Evolutionary conservation across 2,797 vertebrate genomes (phyloP).

Genomic region (Coracias cyanogaster): DNA sequence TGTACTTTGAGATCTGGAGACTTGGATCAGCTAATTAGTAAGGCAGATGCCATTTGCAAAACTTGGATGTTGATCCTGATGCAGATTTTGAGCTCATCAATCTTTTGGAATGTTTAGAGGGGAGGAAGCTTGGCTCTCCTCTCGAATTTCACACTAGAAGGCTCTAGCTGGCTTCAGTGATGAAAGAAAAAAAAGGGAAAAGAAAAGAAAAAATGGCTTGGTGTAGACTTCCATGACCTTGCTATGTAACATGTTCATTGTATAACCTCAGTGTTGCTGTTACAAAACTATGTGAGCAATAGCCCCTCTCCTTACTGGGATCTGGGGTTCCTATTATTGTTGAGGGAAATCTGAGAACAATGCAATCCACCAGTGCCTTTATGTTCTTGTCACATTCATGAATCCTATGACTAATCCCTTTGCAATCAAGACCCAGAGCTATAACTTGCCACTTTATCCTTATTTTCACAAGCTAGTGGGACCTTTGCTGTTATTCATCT

Average conservation of each 20-base stretch:
- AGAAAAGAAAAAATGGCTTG: neutral
- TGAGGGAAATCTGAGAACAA: conserved; percentile 24
- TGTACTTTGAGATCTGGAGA: conserved; percentile 36
- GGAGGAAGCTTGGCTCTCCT: conserved; percentile 38
- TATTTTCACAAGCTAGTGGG: conserved; percentile 22
- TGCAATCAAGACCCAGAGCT: conserved; percentile 9
- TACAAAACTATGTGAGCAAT: neutral
- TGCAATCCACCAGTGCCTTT: neutral
- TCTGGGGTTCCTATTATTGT: neutral
- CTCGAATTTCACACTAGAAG: conserved; percentile 21
- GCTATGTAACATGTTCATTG: neutral
- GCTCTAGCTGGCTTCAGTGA: neutral
- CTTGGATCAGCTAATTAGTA: conserved; percentile 34
- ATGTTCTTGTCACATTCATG: neutral
- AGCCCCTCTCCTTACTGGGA: neutral
- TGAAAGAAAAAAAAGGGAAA: neutral
- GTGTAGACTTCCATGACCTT: neutral
- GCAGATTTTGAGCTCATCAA: conserved; percentile 34
- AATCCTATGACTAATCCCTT: neutral
- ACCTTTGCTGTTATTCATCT: neutral
- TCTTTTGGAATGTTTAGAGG: conserved; percentile 19
- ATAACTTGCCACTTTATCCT: conserved; percentile 7
- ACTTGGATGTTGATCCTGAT: conserved; percentile 40
- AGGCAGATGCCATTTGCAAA: conserved; percentile 57
- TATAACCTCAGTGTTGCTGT: neutral